These are phyloP conservation scores for Petrolisthes manimaculis DNA, from an alignment of 2,888 invertebrate species.

Conservation along the genomic window DNA sequence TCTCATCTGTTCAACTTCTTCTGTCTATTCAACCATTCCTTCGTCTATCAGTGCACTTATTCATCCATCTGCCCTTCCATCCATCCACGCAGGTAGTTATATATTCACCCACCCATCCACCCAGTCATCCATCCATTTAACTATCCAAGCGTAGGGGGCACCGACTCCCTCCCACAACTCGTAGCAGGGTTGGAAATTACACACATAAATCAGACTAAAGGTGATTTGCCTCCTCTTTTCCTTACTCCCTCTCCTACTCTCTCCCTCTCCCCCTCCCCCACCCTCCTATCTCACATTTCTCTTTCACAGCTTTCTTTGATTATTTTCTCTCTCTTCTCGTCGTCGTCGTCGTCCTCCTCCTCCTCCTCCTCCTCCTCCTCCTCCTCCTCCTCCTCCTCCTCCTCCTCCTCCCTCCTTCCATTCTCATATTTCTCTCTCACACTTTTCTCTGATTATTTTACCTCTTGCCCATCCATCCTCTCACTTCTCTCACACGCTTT, in stretches of 20 bases:
- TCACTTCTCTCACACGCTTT: neutral
- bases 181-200: too few relatives aligned
- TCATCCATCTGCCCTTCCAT: neutral
- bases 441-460: neutral
- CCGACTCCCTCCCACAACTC: conserved; percentile 6
- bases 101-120: neutral
- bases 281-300: neutral
- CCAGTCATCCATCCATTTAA: neutral
- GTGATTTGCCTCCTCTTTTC: neutral
- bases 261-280: neutral
- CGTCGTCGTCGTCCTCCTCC: neutral
- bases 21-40: too few relatives aligned
- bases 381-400: neutral
- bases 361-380: neutral
- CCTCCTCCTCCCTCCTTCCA: neutral
- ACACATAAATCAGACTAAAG: neutral
- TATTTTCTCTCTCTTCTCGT: neutral
- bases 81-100: neutral
- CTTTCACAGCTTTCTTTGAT: neutral
- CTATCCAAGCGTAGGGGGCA: too few relatives aligned
- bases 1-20: neutral
- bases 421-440: too few relatives aligned
- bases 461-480: neutral
- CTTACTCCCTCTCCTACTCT: neutral
- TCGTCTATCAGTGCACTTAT: too few relatives aligned